These are phyloP conservation scores for Keiferia lycopersicella DNA, from an alignment of 2,888 invertebrate species.

Conservation along the genomic window DNA sequence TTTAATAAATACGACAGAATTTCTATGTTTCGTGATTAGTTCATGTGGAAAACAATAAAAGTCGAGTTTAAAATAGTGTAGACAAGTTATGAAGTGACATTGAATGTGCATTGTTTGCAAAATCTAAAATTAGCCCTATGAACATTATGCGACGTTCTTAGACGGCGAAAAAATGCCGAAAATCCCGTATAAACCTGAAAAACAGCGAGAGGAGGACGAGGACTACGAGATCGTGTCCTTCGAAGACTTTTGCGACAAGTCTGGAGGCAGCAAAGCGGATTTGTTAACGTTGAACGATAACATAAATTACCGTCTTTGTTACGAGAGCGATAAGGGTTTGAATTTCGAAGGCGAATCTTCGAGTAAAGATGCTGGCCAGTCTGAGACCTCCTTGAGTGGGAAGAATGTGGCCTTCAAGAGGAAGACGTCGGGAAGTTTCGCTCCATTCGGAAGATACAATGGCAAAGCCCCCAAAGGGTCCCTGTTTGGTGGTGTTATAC, in stretches of 20 bases:
- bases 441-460: conserved; percentile 64
- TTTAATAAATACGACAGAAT: neutral
- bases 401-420: conserved; percentile 61
- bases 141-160: conserved; percentile 29
- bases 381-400: conserved; percentile 68
- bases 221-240: conserved; percentile 81
- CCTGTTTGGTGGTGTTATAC: conserved; percentile 65
- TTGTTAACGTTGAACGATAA: conserved; percentile 78
- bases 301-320: conserved; percentile 76
- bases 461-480: conserved; percentile 53
- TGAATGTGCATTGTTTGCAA: neutral
- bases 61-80: neutral
- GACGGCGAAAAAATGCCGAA: conserved; percentile 64
- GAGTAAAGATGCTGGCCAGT: conserved; percentile 52
- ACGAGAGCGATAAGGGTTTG: conserved; percentile 63
- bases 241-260: conserved; percentile 82
- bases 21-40: neutral
- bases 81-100: neutral
- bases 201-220: conserved; percentile 63
- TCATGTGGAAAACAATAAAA: neutral
- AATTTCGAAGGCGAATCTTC: conserved; percentile 65
- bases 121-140: conserved; percentile 42
- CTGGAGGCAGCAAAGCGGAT: conserved; percentile 75
- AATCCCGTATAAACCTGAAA: conserved; percentile 71
- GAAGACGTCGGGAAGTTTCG: conserved; percentile 59